Conservation (phyloP, 2,113 vertebrate genomes). For the Osmerus mordax region DNA sequence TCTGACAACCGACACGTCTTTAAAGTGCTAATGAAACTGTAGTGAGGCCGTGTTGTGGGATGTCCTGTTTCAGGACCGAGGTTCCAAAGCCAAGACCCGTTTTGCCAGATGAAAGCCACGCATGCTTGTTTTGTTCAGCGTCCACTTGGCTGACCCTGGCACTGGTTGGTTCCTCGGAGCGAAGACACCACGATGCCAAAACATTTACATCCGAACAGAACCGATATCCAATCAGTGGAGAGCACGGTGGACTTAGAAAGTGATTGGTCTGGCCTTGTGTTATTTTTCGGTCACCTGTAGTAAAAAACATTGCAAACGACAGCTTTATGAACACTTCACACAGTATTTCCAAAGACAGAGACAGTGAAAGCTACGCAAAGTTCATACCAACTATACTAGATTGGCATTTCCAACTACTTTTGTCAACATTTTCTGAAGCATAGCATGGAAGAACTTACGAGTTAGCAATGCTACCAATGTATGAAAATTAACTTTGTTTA, state of each 20-base stretch:
- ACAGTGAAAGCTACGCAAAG: conserved; percentile 5
- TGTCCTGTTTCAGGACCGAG: conserved; percentile 50
- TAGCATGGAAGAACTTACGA: no score
- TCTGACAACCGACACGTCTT: conserved; percentile 59
- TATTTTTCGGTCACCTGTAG: conserved; percentile 19
- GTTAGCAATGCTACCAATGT: no score
- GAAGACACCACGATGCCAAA: not conserved
- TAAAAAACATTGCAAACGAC: conserved; percentile 62
- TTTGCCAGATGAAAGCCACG: conserved; percentile 29
- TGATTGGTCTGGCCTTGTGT: no score
- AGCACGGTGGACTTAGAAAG: no score
- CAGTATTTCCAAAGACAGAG: conserved; percentile 45
- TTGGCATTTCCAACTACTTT: no score
- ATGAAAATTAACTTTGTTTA: not conserved
- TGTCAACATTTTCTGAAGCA: no score
- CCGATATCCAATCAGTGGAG: no score
- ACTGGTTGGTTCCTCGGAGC: no score
- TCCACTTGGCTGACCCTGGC: conserved; percentile 10
- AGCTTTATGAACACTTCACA: conserved; percentile 60
- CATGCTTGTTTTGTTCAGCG: conserved; percentile 13
- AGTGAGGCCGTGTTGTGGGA: conserved; percentile 33
- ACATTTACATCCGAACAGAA: no score
- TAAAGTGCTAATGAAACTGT: conserved; percentile 47
- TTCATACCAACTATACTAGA: no score
- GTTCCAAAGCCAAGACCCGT: conserved; percentile 28